A percentile compares a stretch with the other conserved stretches of the same genome.
These are phyloP conservation scores for Saccopteryx leptura DNA, from an alignment of 2,113 vertebrate genomes.

Conservation along the genomic window DNA sequence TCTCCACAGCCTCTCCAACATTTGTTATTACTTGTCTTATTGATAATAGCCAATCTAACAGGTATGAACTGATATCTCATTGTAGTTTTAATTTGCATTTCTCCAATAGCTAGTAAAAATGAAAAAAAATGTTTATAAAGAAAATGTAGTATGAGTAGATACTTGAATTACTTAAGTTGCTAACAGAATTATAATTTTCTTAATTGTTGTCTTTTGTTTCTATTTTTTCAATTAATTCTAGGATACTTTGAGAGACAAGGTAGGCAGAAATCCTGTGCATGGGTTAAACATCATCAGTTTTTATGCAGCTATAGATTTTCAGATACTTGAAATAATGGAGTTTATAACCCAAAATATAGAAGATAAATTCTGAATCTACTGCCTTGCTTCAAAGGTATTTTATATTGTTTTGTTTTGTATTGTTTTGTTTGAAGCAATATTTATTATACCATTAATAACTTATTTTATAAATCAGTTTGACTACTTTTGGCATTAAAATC, in stretches of 20 bases:
- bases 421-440: not conserved
- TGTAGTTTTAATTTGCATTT: no score
- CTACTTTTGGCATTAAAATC: not conserved
- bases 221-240: not conserved
- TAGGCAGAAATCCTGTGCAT: not conserved
- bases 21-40: no score
- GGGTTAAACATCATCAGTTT: not conserved
- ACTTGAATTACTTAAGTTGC: not conserved
- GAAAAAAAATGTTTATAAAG: not conserved
- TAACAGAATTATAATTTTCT: not conserved
- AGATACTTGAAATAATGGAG: not conserved
- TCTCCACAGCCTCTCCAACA: no score
- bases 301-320: not conserved
- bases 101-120: no score
- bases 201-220: not conserved
- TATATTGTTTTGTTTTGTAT: not conserved
- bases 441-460: not conserved
- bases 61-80: no score
- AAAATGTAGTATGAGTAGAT: not conserved
- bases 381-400: not conserved
- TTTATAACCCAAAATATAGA: not conserved
- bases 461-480: not conserved
- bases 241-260: not conserved
- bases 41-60: no score
- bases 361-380: not conserved